Percentiles rank a stretch among this genome's conserved stretches.
Evolutionary conservation across 2,113 vertebrate species (phyloP).

Genomic region (Alligator sinensis): DNA sequence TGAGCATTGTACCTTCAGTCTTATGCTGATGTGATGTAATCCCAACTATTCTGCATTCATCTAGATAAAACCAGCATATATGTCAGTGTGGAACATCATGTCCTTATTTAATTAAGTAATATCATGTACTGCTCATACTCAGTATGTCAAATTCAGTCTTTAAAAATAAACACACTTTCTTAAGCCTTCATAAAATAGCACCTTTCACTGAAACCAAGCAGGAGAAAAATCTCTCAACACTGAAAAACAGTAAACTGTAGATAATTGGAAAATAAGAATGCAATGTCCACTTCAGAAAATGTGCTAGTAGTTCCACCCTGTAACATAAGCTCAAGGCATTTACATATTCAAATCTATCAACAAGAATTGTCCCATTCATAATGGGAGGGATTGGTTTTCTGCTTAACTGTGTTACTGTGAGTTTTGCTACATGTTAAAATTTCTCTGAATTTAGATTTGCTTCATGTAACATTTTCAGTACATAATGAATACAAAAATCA

Average conservation of each 20-base stretch:
- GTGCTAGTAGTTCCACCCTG: background rate
- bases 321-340: background rate
- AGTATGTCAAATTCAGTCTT: background rate
- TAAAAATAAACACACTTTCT: background rate
- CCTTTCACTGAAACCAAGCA: background rate
- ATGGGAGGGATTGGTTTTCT: background rate
- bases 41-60: background rate
- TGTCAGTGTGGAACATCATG: background rate
- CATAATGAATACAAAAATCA: background rate
- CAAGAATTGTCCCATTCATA: background rate
- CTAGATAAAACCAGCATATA: background rate
- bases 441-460: too few relatives aligned
- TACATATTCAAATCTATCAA: background rate
- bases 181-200: background rate
- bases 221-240: accelerated
- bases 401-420: background rate
- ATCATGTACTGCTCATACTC: background rate
- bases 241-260: background rate
- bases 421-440: background rate
- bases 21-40: background rate
- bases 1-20: background rate
- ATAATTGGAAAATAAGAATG: conserved; percentile 26
- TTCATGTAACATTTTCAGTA: background rate
- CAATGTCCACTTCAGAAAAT: conserved; percentile 11
- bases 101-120: background rate